phyloP scores from a whole-genome alignment of 2,888 invertebrate genomes.

The Dryadula phaetusa region DNA sequence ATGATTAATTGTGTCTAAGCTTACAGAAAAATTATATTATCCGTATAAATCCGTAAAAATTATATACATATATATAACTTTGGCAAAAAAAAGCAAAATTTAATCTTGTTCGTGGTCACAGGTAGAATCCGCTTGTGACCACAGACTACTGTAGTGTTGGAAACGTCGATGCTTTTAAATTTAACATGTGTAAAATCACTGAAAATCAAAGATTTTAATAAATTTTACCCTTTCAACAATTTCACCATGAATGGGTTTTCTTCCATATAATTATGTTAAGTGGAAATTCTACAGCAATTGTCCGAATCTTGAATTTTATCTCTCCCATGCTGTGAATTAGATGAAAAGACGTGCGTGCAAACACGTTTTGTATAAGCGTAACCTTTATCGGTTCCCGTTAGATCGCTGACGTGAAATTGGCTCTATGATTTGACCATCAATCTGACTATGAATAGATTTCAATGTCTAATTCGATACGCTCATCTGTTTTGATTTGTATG shows the following conservation, averaged over 20 bases:
- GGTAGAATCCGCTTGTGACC: too few relatives aligned
- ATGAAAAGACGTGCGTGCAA: conserved; percentile 63
- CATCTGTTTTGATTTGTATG: background rate
- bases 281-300: conserved; percentile 14
- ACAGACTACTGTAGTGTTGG: too few relatives aligned
- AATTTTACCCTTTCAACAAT: too few relatives aligned
- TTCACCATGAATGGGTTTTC: background rate
- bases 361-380: conserved; percentile 49
- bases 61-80: too few relatives aligned
- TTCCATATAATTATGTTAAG: conserved; percentile 18
- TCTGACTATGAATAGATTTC: conserved; percentile 29
- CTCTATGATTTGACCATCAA: conserved; percentile 44
- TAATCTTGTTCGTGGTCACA: too few relatives aligned
- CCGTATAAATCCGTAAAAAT: too few relatives aligned
- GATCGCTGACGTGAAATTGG: conserved; percentile 48
- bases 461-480: conserved; percentile 27
- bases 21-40: too few relatives aligned
- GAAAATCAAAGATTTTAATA: too few relatives aligned
- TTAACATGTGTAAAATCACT: too few relatives aligned
- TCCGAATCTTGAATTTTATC: conserved; percentile 48
- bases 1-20: too few relatives aligned
- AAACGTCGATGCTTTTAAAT: too few relatives aligned
- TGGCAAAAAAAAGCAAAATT: too few relatives aligned
- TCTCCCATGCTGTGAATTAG: conserved; percentile 62
- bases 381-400: conserved; percentile 54